Percentiles rank a stretch among this genome's conserved stretches.
phyloP scores from a whole-genome alignment of 2,797 vertebrate genomes.

The Centroberyx gerrardi region DNA sequence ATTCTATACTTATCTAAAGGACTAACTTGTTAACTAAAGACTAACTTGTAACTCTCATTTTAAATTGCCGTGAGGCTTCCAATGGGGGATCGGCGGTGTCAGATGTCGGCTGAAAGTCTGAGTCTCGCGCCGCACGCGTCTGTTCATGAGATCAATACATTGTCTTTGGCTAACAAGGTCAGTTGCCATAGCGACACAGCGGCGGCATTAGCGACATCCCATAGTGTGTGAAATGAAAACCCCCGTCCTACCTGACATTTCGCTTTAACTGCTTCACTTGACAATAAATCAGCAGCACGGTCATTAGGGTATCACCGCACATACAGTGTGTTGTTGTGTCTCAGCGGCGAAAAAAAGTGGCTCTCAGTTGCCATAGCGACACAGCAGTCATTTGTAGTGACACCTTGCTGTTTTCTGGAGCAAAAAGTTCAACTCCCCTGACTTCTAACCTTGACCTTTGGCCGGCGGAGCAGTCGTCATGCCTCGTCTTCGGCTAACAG shows the following conservation, averaged over 20 bases:
- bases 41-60: not conserved
- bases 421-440: not conserved
- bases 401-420: not conserved
- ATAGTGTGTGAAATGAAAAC: slow-evolving; percentile 44
- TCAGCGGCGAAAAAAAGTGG: not conserved
- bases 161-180: slow-evolving; percentile 28
- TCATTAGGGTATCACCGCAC: not conserved
- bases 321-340: not conserved
- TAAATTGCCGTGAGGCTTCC: not conserved
- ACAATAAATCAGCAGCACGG: slow-evolving; percentile 26
- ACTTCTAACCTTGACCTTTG: slow-evolving; percentile 3
- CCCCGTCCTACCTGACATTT: slow-evolving; percentile 44
- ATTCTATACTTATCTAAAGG: too few relatives aligned
- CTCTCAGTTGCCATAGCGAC: not conserved
- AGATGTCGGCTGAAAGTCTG: not conserved
- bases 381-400: slow-evolving; percentile 1
- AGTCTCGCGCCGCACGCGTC: not conserved
- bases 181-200: slow-evolving; percentile 64
- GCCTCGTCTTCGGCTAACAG: slow-evolving; percentile 27
- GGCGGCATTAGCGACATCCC: slow-evolving; percentile 39
- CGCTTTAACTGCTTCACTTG: slow-evolving; percentile 18
- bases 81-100: too few relatives aligned
- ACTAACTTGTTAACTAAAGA: too few relatives aligned
- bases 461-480: not conserved
- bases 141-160: slow-evolving; percentile 38